These are phyloP conservation scores for Lethocerus indicus DNA, from an alignment of 1,140 invertebrate species.

Conservation along the genomic window DNA sequence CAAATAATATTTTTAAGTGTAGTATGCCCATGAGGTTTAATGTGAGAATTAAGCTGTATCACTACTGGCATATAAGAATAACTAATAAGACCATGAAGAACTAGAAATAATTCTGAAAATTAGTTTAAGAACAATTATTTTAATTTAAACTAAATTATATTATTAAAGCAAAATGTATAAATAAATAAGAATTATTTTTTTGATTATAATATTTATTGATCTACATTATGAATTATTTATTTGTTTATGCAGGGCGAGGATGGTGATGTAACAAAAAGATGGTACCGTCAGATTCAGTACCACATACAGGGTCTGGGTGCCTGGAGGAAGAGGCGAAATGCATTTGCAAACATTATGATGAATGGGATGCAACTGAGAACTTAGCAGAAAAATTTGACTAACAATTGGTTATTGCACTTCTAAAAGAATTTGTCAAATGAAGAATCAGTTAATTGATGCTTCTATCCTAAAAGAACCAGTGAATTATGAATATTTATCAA, in stretches of 20 bases:
- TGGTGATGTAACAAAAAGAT: slow-evolving; percentile 60
- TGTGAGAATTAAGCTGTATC: too few relatives aligned
- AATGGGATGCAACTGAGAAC: slow-evolving; percentile 50
- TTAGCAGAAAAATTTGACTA: too few relatives aligned
- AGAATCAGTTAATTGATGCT: too few relatives aligned
- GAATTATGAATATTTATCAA: too few relatives aligned
- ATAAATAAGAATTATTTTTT: neutral
- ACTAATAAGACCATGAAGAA: too few relatives aligned
- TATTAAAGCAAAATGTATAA: neutral
- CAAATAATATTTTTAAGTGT: too few relatives aligned
- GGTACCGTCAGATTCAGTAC: slow-evolving; percentile 77
- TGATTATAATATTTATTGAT: neutral
- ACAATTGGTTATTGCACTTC: too few relatives aligned
- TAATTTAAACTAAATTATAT: neutral
- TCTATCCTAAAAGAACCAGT: too few relatives aligned
- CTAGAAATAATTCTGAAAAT: too few relatives aligned
- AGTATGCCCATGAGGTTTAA: too few relatives aligned
- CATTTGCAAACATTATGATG: slow-evolving; percentile 90
- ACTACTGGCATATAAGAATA: too few relatives aligned
- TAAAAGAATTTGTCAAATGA: too few relatives aligned
- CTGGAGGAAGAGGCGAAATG: slow-evolving; percentile 80
- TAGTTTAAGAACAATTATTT: neutral
- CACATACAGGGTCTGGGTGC: slow-evolving; percentile 78
- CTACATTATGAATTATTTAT: neutral
- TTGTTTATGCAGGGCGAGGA: slow-evolving; percentile 62